Conservation (phyloP, 2,113 vertebrate genomes). For the Perca schrenkii region DNA sequence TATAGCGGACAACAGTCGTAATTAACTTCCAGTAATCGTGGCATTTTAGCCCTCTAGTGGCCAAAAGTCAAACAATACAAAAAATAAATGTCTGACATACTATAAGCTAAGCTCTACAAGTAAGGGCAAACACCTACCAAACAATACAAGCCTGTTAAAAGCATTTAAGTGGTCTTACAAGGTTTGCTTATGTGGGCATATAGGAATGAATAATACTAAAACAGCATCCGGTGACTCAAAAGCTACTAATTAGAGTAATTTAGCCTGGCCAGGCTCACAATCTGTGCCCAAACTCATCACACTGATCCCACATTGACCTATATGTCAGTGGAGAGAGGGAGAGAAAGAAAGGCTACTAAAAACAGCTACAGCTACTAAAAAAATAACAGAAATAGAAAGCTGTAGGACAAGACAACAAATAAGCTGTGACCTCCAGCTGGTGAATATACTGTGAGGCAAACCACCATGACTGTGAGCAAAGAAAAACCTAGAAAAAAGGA, state of each 20-base stretch:
- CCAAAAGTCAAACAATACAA: neutral
- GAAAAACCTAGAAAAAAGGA: no score
- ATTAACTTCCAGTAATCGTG: no score
- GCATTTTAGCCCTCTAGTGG: neutral
- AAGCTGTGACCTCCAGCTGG: neutral
- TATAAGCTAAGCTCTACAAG: constrained; percentile 26
- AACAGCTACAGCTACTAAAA: neutral
- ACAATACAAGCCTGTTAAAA: constrained; percentile 27
- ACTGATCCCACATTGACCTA: constrained; percentile 31
- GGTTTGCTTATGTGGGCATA: constrained; percentile 42
- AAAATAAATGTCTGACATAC: constrained; percentile 33
- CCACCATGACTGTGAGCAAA: neutral
- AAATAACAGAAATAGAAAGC: neutral
- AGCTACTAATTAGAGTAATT: constrained; percentile 48
- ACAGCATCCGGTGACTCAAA: constrained; percentile 44
- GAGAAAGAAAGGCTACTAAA: neutral
- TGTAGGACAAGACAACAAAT: neutral
- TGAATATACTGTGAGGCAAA: neutral
- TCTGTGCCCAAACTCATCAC: constrained; percentile 36
- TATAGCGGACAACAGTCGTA: no score
- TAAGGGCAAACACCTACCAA: constrained; percentile 7
- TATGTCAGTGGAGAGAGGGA: constrained; percentile 6
- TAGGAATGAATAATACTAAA: constrained; percentile 31
- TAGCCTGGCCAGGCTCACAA: constrained; percentile 7
- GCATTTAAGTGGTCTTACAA: constrained; percentile 34